Base-by-base conservation (phyloP, 2,888 invertebrate genomes). In the Hirudinaria manillensis region DNA sequence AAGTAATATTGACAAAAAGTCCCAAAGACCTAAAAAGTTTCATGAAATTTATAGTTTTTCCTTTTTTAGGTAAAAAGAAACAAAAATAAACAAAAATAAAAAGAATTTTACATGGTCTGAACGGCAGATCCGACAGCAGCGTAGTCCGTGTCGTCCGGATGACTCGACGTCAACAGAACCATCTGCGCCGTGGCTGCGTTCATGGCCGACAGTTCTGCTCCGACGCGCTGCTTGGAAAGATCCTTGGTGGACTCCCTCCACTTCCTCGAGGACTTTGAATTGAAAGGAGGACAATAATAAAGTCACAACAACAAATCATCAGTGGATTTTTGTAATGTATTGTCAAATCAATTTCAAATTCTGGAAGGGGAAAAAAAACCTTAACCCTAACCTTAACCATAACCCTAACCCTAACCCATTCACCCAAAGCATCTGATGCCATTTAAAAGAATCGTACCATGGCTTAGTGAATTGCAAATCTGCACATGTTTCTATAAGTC, bases 141-240 rank as follows among this genome's bases (percentile, higher is more conserved):
- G 84, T 95, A 93, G 86, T 97, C 96, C 13, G 96, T 92, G 81
- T 95, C 84, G 76, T 86, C 94, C 80, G 94, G 83, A 29, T 85
- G 84, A 87, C 90, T 91, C 2, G 92, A 91, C 0, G 94, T 94
- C 75, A 93, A 88, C 0, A 94, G 93, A 76, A 96, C 93, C 70
- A 97, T 93, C 86, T 98, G 95, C 13, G 99, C 99, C 0, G 98
- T 99, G 75, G 98, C 98, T 0, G 99, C 98, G 87, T 94, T 98
- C 96, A 99, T 97, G 77, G 97, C 96, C 6, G 97, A 97, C 81
- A 99, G 92, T 86, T 98, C 94, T 74, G 94, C 94, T 79, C 93
- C 93, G 76, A 99, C 94, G 80, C 92, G 94, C 87, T 98, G 97
- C 86, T 55, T 66, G 19, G 77, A 77, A n/a, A 71, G 45, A 34